Percentiles rank a stretch among this genome's conserved stretches.
Evolutionary conservation across 2,113 vertebrate species (phyloP).

Genomic region (Anguilla rostrata): DNA sequence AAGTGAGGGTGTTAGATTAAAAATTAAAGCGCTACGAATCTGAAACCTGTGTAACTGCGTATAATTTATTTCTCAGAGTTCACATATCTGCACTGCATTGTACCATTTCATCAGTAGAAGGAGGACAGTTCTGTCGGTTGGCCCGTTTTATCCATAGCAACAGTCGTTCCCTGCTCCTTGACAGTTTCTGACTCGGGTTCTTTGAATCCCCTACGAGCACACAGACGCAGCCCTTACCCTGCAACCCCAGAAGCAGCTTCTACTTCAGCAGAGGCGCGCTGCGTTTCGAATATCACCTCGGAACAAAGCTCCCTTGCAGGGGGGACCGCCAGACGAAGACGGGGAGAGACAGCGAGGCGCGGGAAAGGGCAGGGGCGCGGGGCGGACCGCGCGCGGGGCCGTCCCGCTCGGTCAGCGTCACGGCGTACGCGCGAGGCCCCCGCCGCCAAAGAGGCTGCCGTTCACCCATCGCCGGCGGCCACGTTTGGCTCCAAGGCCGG

Average conservation of each 20-base stretch:
- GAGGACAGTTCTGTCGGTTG: background rate
- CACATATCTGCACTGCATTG: background rate
- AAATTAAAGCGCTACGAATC: background rate
- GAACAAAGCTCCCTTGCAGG: background rate
- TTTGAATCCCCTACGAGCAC: background rate
- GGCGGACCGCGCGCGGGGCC: constrained; percentile 11
- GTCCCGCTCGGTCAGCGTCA: constrained; percentile 17
- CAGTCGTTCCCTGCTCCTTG: background rate
- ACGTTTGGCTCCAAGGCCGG: constrained; percentile 25
- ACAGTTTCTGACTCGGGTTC: background rate
- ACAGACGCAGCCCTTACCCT: background rate
- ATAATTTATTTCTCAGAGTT: background rate
- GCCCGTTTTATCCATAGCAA: background rate
- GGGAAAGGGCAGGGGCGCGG: background rate
- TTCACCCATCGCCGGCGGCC: background rate
- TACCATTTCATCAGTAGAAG: background rate
- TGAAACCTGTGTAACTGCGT: background rate
- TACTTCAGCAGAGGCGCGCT: constrained; percentile 3
- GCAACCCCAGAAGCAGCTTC: background rate
- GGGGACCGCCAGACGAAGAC: constrained; percentile 10
- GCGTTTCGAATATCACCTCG: background rate
- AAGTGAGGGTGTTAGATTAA: background rate
- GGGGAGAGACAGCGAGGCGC: constrained; percentile 7
- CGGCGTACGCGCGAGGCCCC: background rate
- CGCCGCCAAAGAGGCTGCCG: background rate